Evolutionary conservation across 1,140 invertebrate genomes (phyloP), one percentile per base, ranked within the genome.

Genomic region (Drosophila cardini): DNA sequence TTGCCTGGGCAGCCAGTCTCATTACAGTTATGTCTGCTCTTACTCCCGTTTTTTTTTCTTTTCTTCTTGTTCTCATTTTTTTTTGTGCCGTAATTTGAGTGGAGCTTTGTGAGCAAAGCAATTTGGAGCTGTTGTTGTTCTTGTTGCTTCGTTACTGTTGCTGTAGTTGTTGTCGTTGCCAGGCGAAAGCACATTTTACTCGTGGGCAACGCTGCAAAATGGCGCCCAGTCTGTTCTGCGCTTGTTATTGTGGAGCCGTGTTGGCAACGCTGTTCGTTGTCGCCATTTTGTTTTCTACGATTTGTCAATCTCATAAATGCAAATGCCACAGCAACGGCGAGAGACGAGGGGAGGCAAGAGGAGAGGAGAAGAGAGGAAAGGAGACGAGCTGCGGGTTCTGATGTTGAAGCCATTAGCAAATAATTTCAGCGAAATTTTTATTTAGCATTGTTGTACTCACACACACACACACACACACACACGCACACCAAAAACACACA

Each of bases 341-440:
- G n/a, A n/a, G 52, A 40, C 10, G 32, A 45, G 21, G 13, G 34
- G 13, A 16, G n/a, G 10, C 30, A 1, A 7, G 15, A 46, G 36
- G 43, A 42, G 62, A 45, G 55, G 43, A 16, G 32, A 10, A 16
- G 9, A 16, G 38, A 1, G 5, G 21, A 13, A 21, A 10, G 16
- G n/a, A 18, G 38, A 2, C 7, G 15, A 46, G 36, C 52, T 57
- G 62, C 55, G 55, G 43, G 43, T 40, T 57, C 45, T 62, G 67
- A 52, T 70, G 80, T 56, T 62, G 73, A 84, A 63, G 76, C 84
- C 84, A 87, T 87, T 87, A 87, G 84, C 84, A 87, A 87, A 87
- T 89, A 87, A 87, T 78, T 87, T 89, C 84, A 89, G 84, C 85
- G 84, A 87, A 87, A 84, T 70, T 86, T 71, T 72, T 83, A 79